Evolutionary conservation across 2,797 vertebrate genomes (phyloP), one percentile per base, ranked within the genome.

Genomic region (Eulemur mongoz): DNA sequence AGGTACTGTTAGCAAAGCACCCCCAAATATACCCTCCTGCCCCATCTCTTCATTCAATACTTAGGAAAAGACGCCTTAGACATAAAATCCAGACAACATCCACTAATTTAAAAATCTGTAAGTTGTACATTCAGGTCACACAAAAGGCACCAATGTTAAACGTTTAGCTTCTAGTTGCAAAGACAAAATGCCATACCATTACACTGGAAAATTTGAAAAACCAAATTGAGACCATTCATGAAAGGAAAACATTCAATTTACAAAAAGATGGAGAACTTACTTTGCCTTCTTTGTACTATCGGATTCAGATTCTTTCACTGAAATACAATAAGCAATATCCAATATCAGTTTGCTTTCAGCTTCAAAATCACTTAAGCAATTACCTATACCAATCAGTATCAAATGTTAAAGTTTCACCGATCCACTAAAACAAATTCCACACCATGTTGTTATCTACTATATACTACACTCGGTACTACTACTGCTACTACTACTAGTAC

Each of bases 241-340:
- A 90, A 92, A 93, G 35, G 18, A 73, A 94, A 96, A 82, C 90
- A 95, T 94, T 88, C 89, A 93, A 91, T 86, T 89, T 81, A 84
- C 93, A 79, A 87, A 89, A 54, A 73, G 15, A 83, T 90, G 83
- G 86, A 63, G 65, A 96, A 99, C 99, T 99, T 99, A 99, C 99
- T 99, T 99, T 97, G 98, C 92, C 97, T 99, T 99, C 98, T 99
- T 99, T 87, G 98, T 98, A 98, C 97, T 94, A 59, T 98, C 99
- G 89, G 98, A 98, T 96, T 99, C 99, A 59, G 99, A 98, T 97
- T 98, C 98, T 98, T 99, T 99, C 97, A 99, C 99, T 99, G 98
- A 35, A 99, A 98, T 4, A 97, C 79, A 79, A 83, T 23, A 97
- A 96, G 88, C 61, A 43, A 57, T 0, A 57, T 59, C 69, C 43